Evolutionary conservation across 1,140 invertebrate species (phyloP), one percentile per base, ranked within the genome.

Genomic region (Protaetia brevitarsis): DNA sequence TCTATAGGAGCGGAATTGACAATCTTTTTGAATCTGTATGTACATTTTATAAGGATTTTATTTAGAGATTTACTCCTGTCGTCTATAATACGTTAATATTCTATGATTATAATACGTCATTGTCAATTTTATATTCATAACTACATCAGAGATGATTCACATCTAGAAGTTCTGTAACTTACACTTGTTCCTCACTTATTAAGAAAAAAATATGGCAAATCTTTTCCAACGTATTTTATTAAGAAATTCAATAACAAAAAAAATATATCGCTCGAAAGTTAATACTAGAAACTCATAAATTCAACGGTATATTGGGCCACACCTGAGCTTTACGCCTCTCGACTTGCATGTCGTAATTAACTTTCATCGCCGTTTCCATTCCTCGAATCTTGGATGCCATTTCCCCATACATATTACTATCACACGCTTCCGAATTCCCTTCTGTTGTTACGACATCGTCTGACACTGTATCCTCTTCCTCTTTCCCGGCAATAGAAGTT

Each of bases 271-370:
- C n/a, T n/a, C n/a, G n/a, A n/a, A n/a, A n/a, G n/a, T 19, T 23
- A 51, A 26, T 6, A 5, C 3, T 19, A 13, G 5, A 23, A 8
- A 66, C 60, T 71, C 66, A 73, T 30, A 76, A 62, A 60, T 84
- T 89, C 31, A 92, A 79, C 11, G 89, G 89, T 72, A 92, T 87
- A 76, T 87, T 88, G 0, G 90, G 90, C 91, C 90, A 92, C 62
- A 85, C 82, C 51, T 82, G 78, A 13, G 88, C 85, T 69, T 88
- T 86, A 11, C 80, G 71, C 65, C 82, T 82, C 74, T 90, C 87
- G 71, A 82, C 79, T 64, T 85, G 82, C 69, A 83, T 79, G 67
- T 91, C 85, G 74, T 84, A 88, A 28, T 83, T 84, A 45, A 88
- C 81, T 69, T 89, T 83, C 34, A 90, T 70, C 6, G 87, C 86